Evolutionary conservation across 2,113 vertebrate genomes (phyloP).

Genomic region (Gambusia affinis): DNA sequence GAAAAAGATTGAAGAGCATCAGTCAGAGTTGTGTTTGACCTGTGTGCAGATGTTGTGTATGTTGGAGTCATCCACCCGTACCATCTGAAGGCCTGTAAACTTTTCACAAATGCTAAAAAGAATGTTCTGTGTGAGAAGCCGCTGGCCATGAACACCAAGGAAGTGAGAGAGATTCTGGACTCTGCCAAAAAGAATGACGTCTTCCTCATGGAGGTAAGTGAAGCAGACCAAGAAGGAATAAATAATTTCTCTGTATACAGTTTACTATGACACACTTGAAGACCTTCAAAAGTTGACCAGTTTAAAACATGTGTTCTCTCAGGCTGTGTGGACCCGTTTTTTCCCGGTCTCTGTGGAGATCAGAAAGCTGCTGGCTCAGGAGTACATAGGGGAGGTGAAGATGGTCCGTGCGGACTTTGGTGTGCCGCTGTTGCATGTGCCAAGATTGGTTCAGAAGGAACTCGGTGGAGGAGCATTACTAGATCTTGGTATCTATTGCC

Average conservation of each 20-base stretch:
- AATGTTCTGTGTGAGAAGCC: slow-evolving; percentile 89
- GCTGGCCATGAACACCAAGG: slow-evolving; percentile 83
- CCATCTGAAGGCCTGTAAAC: slow-evolving; percentile 66
- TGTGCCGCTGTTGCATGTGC: slow-evolving; percentile 54
- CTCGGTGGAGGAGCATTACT: slow-evolving; percentile 76
- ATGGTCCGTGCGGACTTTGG: slow-evolving; percentile 76
- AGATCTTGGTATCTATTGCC: slow-evolving; percentile 81
- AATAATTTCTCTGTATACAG: background rate
- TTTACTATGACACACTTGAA: background rate
- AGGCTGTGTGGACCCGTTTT: slow-evolving; percentile 82
- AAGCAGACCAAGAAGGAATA: background rate
- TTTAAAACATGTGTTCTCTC: background rate
- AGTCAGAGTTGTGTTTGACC: background rate
- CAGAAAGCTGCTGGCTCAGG: slow-evolving; percentile 69
- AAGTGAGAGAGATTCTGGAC: slow-evolving; percentile 79
- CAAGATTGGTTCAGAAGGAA: slow-evolving; percentile 71
- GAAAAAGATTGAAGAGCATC: background rate
- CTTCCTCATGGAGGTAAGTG: slow-evolving; percentile 79
- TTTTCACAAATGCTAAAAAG: slow-evolving; percentile 82
- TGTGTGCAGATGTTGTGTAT: slow-evolving; percentile 77
- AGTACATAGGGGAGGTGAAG: slow-evolving; percentile 79
- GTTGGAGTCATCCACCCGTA: slow-evolving; percentile 74
- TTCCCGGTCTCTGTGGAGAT: slow-evolving; percentile 77
- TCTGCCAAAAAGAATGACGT: slow-evolving; percentile 73
- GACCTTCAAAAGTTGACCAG: background rate